Evolutionary conservation across 1,140 invertebrate genomes (phyloP).

Genomic region (Myzus persicae): DNA sequence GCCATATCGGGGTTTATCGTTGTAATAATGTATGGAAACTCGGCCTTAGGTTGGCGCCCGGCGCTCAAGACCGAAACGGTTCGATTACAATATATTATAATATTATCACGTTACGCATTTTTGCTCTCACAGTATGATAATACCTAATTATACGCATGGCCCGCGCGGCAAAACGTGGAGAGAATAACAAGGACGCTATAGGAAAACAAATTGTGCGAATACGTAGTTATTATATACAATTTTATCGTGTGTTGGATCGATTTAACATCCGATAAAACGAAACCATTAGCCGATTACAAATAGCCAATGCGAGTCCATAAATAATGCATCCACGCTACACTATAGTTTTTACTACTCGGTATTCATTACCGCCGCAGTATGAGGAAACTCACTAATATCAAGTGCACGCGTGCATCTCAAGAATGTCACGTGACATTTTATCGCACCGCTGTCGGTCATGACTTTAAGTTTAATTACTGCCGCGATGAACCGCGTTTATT

Average conservation of each 20-base stretch:
- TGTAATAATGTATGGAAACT: background rate
- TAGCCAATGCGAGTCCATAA: background rate
- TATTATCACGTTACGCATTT: background rate
- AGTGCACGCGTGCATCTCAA: background rate
- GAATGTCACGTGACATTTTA: background rate
- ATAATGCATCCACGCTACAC: background rate
- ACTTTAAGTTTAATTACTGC: background rate
- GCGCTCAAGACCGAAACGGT: constrained; percentile 24
- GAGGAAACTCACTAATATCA: background rate
- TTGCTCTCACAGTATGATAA: background rate
- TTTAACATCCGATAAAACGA: constrained; percentile 14
- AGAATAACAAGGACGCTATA: background rate
- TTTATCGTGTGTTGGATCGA: background rate
- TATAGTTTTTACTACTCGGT: background rate
- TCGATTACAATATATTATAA: constrained; percentile 18
- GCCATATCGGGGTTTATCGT: background rate
- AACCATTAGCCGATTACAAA: constrained; percentile 19
- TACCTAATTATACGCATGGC: background rate
- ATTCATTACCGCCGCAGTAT: background rate
- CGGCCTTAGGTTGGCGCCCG: constrained; percentile 19
- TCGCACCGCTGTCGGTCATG: background rate
- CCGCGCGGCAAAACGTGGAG: background rate
- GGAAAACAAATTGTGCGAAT: background rate
- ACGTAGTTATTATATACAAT: background rate
- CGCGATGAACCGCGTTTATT: background rate